These are phyloP conservation scores for Mesocentrotus franciscanus DNA, from an alignment of 53 echinoderm and acorn worm genomes.

Conservation along the genomic window DNA sequence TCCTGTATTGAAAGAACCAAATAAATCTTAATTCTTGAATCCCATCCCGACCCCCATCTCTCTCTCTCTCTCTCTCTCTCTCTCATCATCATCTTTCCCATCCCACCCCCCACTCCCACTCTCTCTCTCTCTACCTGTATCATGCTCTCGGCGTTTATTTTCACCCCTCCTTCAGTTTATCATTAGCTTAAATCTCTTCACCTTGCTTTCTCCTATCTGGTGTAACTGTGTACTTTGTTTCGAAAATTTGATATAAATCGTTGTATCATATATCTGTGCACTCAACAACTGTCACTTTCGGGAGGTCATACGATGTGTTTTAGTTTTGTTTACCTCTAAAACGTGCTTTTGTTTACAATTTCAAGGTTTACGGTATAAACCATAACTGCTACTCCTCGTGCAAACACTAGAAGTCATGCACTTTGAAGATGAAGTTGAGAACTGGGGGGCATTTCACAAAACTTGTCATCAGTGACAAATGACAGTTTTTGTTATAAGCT, in stretches of 20 bases:
- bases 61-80: background rate
- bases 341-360: conserved; percentile 15
- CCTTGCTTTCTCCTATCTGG: background rate
- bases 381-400: background rate
- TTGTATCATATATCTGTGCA: background rate
- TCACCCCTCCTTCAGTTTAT: background rate
- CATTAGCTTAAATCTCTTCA: background rate
- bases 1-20: no score
- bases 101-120: background rate
- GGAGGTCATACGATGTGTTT: background rate
- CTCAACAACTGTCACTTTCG: background rate
- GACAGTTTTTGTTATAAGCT: no score
- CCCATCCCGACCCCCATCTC: background rate
- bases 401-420: background rate
- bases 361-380: conserved; percentile 18
- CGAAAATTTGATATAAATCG: background rate
- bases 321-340: conserved; percentile 34
- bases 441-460: no score
- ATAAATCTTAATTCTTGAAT: no score
- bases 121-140: background rate
- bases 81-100: background rate
- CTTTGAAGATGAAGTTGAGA: background rate
- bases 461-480: no score
- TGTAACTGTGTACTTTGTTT: background rate
- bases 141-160: background rate